phyloP scores from a whole-genome alignment of 2,888 invertebrate species.

The Eupeodes latifasciatus region DNA sequence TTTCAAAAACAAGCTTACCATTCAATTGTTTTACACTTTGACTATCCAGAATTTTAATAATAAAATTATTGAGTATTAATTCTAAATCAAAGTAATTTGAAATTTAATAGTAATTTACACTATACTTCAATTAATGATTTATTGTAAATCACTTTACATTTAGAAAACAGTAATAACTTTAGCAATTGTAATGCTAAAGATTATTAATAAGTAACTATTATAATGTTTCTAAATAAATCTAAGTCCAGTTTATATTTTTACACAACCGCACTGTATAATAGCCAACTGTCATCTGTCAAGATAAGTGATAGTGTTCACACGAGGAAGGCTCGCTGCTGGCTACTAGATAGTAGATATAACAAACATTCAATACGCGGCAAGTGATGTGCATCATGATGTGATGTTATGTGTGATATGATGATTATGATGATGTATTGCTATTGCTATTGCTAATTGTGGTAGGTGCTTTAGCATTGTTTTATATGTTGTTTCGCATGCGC shows the following conservation, averaged over 20 bases:
- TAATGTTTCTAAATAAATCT: not conserved
- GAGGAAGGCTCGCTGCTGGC: constrained; percentile 34
- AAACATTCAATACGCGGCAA: constrained; percentile 25
- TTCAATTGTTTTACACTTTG: not conserved
- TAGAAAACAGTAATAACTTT: not conserved
- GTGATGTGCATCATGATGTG: constrained; percentile 41
- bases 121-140: not conserved
- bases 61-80: not conserved
- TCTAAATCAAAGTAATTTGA: not conserved
- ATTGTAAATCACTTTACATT: not conserved
- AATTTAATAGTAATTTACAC: not conserved
- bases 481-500: constrained; percentile 66
- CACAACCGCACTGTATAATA: constrained; percentile 65
- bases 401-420: constrained; percentile 28
- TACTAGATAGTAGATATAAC: not conserved
- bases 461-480: constrained; percentile 14
- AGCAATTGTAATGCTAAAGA: not conserved
- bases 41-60: constrained; percentile 28
- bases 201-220: not conserved
- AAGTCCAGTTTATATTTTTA: constrained; percentile 18
- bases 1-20: not conserved
- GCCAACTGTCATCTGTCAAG: constrained; percentile 68
- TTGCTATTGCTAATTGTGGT: constrained; percentile 20
- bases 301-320: constrained; percentile 62
- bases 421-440: constrained; percentile 26